Evolutionary conservation across 2,888 invertebrate genomes (phyloP), one percentile per base, ranked within the genome.

Genomic region (Drosophila mettleri): DNA sequence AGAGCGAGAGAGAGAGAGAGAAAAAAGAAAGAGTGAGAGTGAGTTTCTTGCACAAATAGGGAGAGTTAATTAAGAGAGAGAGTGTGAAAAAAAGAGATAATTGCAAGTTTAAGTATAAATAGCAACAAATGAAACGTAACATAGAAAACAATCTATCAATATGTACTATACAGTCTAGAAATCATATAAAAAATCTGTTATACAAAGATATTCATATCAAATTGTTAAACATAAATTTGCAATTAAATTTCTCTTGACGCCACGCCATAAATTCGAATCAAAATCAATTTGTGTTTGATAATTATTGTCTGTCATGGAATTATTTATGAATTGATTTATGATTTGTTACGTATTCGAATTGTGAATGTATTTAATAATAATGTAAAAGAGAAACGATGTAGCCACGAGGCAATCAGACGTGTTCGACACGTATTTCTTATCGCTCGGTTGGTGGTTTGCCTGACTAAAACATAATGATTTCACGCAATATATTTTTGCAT

Each of bases 401-500:
- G 16, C n/a, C 20, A 48, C 20, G 45, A 27, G 41, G 34, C 31
- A 31, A 39, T 55, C 33, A 51, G 36, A 34, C 29, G 34, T 38
- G 60, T 38, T 48, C 49, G 8, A 20, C 49, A 72, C 66, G 31
- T 43, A 29, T 33, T 22, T 31, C 51, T 31, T 67, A 61, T 67
- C 52, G 38, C 55, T 55, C 54, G 41, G 0, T 14, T 43, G 52
- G 66, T n/a, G 45, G 16, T 29, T 29, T 27, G 66, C 66, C 38
- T 57, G 48, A 51, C 63, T 51, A 46, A 16, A 16, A 34, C 59
- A 67, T 59, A 39, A 67, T 68, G 43, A 59, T 68, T 67, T 68
- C 68, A 59, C 68, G 59, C 68, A 45, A 5, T 12, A 24, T 24
- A 5, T 31, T 53, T 65, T 67, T 67, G 67, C 67, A 67, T 67